Base-by-base conservation (phyloP, 2,797 vertebrate species). In the Tolypeutes matacus region DNA sequence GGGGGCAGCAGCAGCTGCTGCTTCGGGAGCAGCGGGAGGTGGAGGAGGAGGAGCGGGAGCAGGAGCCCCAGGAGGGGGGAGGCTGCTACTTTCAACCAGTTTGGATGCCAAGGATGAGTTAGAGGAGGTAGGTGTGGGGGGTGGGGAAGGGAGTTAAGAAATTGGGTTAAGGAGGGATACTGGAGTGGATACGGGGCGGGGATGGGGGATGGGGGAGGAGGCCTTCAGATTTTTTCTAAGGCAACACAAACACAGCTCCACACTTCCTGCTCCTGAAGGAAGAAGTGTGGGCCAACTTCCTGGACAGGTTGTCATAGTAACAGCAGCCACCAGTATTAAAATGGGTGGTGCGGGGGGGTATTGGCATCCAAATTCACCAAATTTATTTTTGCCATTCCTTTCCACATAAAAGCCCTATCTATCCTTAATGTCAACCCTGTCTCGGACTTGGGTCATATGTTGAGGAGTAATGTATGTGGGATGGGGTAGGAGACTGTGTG, bases 61-160 rank as follows among this genome's bases (percentile, higher is more conserved):
- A 96, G 97, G 97, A 95, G 94, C 96, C 97, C 96, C 97, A 96
- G 97, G 97, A 96, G 98, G 96, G 97, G 98, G 98, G 97, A 98
- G 98, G 97, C 98, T 99, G 93, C 98, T 99, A 97, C 98, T 99
- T 96, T 99, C 99, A 98, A 99, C 98, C 95, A 99, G 98, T 97
- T 98, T 99, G 98, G 99, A 99, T 98, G 99, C 99, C 89, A 99
- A 99, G 98, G 99, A 99, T 98, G 99, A 99, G 98, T 98, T 99
- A 97, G 99, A 99, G 97, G 99, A 99, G 99, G 99, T 99, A 97
- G 98, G 96, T 98, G 97, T 73, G 86, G 7, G 93, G 97, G 93
- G 90, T 56, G 94, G 88, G 88, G n/a, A 95, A 96, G 97, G 97
- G 97, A 97, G 95, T 67, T 95, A 83, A 96, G 97, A 67, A 94